phyloP scores from a whole-genome alignment of 2,888 invertebrate species.

The Serripes groenlandicus region DNA sequence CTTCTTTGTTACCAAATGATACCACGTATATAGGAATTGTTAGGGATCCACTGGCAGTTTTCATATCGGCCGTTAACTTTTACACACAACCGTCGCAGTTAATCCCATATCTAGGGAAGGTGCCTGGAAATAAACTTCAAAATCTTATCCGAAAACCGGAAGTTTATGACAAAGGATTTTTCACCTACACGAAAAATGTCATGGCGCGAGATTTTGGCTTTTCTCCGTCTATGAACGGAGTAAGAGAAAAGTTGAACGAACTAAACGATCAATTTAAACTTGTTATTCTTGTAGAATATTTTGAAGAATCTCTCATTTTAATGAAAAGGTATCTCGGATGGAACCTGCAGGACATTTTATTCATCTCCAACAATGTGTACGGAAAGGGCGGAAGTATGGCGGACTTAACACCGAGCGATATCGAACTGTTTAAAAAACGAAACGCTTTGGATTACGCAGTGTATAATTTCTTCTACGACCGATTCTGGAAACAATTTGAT shows the following conservation, averaged over 20 bases:
- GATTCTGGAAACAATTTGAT: conserved; percentile 50
- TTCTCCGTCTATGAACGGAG: neutral
- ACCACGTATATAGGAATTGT: conserved; percentile 66
- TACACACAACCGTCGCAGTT: conserved; percentile 47
- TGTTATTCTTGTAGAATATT: conserved; percentile 60
- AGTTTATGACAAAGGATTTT: conserved; percentile 36
- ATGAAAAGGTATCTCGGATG: conserved; percentile 62
- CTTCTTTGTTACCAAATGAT: conserved; percentile 58
- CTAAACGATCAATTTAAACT: conserved; percentile 47
- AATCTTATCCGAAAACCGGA: conserved; percentile 51
- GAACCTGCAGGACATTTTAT: conserved; percentile 55
- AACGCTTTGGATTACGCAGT: conserved; percentile 57
- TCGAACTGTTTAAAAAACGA: conserved; percentile 41
- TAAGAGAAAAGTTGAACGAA: conserved; percentile 25
- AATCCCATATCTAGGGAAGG: conserved; percentile 32
- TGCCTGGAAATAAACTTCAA: conserved; percentile 48
- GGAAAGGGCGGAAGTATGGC: conserved; percentile 4
- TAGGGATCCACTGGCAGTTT: conserved; percentile 64
- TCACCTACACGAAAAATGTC: conserved; percentile 62
- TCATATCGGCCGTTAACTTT: conserved; percentile 63
- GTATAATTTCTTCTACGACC: conserved; percentile 44
- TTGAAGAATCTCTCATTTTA: conserved; percentile 63
- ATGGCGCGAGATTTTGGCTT: conserved; percentile 66
- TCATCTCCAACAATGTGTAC: conserved; percentile 53
- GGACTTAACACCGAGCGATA: conserved; percentile 39